phyloP scores from a whole-genome alignment of 2,797 vertebrate genomes.

The Zalophus californianus region DNA sequence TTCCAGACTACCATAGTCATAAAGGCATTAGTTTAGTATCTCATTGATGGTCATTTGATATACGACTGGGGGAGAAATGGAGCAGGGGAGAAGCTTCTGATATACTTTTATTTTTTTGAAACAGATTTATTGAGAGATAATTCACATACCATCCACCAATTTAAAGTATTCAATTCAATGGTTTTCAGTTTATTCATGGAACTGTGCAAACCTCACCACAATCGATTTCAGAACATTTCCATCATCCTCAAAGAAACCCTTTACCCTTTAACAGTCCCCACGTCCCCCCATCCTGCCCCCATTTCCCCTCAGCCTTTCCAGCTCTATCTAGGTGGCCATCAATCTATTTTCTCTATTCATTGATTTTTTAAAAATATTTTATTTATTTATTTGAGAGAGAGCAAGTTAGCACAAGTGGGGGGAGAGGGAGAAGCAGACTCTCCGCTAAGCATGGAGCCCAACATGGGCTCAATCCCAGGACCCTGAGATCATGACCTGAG shows the following conservation, averaged over 20 bases:
- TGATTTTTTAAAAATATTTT: background rate
- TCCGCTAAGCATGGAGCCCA: background rate
- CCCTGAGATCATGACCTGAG: background rate
- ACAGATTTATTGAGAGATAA: conserved; percentile 2
- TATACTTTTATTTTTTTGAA: background rate
- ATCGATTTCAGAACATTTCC: conserved; percentile 51
- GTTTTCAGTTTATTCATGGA: background rate
- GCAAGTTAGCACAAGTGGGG: background rate
- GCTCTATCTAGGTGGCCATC: background rate
- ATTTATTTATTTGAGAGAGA: background rate
- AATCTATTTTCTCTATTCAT: background rate
- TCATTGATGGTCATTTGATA: background rate
- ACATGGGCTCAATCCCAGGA: background rate
- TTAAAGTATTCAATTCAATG: background rate
- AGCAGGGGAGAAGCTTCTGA: background rate
- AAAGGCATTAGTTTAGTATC: background rate
- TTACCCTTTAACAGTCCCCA: background rate
- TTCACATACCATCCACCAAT: background rate
- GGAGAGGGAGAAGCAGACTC: background rate
- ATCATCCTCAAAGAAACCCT: background rate
- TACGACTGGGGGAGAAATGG: background rate
- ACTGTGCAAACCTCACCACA: background rate
- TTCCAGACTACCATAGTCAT: background rate
- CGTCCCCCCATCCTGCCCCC: background rate
- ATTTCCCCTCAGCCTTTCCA: background rate